phyloP scores from a whole-genome alignment of 2,113 vertebrate species.

The Cyanistes caeruleus region DNA sequence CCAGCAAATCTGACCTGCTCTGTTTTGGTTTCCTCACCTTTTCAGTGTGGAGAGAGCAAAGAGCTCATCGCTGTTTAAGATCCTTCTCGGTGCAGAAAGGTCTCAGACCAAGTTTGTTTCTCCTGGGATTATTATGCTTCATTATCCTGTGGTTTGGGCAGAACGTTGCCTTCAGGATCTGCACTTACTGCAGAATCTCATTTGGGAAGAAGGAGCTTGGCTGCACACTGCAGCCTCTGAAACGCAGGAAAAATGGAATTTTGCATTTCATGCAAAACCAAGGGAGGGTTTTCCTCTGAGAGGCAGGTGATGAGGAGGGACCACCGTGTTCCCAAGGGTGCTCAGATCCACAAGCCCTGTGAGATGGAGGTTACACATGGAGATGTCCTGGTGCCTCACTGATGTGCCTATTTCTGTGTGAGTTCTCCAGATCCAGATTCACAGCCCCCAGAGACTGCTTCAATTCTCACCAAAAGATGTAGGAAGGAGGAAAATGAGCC shows the following conservation, averaged over 20 bases:
- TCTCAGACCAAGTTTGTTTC: not conserved
- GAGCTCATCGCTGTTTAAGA: fast-evolving
- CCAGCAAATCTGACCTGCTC: fast-evolving
- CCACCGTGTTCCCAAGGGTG: fast-evolving
- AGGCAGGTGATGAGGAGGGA: not conserved
- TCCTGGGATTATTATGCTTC: not conserved
- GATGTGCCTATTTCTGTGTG: not conserved
- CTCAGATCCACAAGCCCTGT: fast-evolving
- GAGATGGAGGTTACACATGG: not conserved
- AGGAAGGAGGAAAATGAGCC: slow-evolving; percentile 21
- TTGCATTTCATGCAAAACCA: fast-evolving
- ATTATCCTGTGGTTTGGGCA: not conserved
- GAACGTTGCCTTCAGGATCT: not conserved
- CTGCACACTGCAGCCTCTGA: not conserved
- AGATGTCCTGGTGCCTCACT: not conserved
- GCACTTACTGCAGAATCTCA: not conserved
- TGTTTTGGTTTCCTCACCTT: not conserved
- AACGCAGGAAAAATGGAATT: not conserved
- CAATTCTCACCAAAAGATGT: not conserved
- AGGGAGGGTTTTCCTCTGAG: not conserved
- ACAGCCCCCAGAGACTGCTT: slow-evolving; percentile 9
- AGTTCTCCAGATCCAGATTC: not conserved
- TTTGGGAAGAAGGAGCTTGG: not conserved
- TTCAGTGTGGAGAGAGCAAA: not conserved
- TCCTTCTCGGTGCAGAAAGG: not conserved